Evolutionary conservation across 64 coral and sea anemone species (phyloP).

Genomic region (Stichodactyla helianthus): DNA sequence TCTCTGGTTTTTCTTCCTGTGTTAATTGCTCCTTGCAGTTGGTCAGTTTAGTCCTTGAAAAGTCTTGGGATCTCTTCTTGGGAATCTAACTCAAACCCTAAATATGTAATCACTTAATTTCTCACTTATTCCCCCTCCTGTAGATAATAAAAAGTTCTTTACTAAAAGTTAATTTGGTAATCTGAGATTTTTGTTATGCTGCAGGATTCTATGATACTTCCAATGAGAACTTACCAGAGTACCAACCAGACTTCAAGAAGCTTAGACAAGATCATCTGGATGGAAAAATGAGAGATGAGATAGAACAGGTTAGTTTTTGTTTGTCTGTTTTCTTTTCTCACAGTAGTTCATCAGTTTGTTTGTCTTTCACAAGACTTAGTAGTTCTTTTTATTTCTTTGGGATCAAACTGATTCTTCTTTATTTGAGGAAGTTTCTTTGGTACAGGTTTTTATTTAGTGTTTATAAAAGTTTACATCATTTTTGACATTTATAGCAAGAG

Average conservation of each 20-base stretch:
- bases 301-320: conserved; percentile 58
- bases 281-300: conserved; percentile 96
- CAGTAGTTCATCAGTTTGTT: too few species aligned
- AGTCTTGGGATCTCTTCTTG: neutral
- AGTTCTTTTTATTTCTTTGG: neutral
- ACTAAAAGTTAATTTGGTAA: neutral
- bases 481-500: conserved; percentile 56
- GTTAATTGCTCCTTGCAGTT: too few species aligned
- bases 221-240: conserved; percentile 82
- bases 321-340: conserved; percentile 12
- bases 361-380: too few species aligned
- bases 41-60: too few species aligned
- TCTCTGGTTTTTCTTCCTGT: too few species aligned
- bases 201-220: conserved; percentile 93
- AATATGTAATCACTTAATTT: too few species aligned
- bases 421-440: too few species aligned
- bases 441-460: neutral
- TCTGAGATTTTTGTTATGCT: neutral
- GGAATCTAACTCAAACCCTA: too few species aligned
- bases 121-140: too few species aligned
- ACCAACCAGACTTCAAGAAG: conserved; percentile 96
- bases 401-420: too few species aligned
- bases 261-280: conserved; percentile 88
- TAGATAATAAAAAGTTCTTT: neutral
- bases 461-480: neutral